A percentile compares a stretch with the other conserved stretches of the same genome.
Conservation (phyloP, 2,797 vertebrate species). For the Peromyscus nudipes region DNA sequence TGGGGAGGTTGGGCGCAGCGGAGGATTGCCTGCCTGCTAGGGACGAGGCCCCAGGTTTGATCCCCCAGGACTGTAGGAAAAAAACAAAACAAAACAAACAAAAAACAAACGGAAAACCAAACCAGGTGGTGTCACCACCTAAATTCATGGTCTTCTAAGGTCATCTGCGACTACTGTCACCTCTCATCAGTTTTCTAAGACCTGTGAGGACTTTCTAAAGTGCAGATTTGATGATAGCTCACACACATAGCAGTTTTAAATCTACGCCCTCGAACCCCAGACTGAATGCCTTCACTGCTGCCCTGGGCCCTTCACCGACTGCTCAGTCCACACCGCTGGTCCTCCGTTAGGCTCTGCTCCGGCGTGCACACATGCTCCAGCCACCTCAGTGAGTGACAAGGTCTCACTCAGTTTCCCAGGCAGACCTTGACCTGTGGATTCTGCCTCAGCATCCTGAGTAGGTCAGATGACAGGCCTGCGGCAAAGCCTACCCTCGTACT, state of each 20-base stretch:
- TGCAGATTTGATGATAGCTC: neutral
- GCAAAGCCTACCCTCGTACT: neutral
- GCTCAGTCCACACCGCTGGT: too few species aligned
- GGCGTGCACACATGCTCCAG: fast-evolving
- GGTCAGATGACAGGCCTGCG: too few species aligned
- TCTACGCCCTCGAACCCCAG: neutral
- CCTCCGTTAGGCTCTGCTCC: fast-evolving
- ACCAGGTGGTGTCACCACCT: neutral
- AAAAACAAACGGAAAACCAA: neutral
- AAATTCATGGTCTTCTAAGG: neutral
- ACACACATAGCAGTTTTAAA: neutral
- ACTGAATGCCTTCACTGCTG: neutral
- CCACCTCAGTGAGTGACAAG: too few species aligned
- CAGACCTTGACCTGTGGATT: neutral
- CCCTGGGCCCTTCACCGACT: neutral
- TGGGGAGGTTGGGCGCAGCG: neutral
- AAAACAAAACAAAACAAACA: neutral
- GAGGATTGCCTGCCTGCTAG: neutral
- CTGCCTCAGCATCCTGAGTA: neutral
- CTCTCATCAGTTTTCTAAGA: neutral
- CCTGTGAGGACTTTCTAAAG: neutral
- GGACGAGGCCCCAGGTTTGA: neutral
- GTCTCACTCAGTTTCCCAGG: neutral
- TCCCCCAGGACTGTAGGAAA: neutral
- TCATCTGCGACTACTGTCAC: neutral